These are phyloP conservation scores for Gobionotothen gibberifrons DNA, from an alignment of 2,797 vertebrate species.

Conservation along the genomic window DNA sequence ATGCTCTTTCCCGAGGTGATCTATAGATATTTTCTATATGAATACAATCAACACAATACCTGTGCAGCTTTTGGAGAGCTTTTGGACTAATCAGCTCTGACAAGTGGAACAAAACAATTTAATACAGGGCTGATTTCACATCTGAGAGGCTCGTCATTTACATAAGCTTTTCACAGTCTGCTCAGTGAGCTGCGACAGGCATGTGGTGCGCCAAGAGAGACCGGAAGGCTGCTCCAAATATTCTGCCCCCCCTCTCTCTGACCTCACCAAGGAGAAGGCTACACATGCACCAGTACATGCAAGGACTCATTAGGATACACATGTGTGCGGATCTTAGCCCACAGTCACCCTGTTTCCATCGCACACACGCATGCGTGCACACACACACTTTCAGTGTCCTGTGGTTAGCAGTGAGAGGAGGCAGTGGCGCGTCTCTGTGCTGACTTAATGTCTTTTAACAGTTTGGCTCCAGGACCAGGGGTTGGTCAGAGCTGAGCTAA, in stretches of 20 bases:
- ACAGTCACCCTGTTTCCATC: slow-evolving; percentile 54
- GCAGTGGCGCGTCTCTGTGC: slow-evolving; percentile 78
- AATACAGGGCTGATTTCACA: slow-evolving; percentile 85
- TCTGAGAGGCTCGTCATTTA: slow-evolving; percentile 82
- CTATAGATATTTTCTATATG: slow-evolving; percentile 54
- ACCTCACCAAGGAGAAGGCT: slow-evolving; percentile 77
- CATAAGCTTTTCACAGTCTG: slow-evolving; percentile 84
- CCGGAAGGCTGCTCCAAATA: slow-evolving; percentile 74
- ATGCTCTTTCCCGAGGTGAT: slow-evolving; percentile 68
- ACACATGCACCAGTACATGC: slow-evolving; percentile 58
- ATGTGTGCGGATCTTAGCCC: slow-evolving; percentile 62
- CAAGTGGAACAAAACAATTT: slow-evolving; percentile 86
- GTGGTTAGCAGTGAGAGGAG: slow-evolving; percentile 76
- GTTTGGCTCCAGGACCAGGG: slow-evolving; percentile 80
- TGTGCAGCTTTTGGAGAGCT: slow-evolving; percentile 73
- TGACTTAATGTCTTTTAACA: slow-evolving; percentile 86
- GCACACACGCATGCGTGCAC: background rate
- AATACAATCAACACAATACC: slow-evolving; percentile 82
- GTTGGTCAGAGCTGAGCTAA: slow-evolving; percentile 77
- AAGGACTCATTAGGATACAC: slow-evolving; percentile 71
- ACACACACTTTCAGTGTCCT: slow-evolving; percentile 60
- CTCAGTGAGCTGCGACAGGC: slow-evolving; percentile 82
- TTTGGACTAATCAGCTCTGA: slow-evolving; percentile 83
- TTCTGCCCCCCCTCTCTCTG: slow-evolving; percentile 68
- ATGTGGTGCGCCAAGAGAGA: slow-evolving; percentile 77